Percentiles rank a stretch among this genome's conserved stretches.
phyloP scores from a whole-genome alignment of 2,797 vertebrate species.

The Bradypus variegatus region DNA sequence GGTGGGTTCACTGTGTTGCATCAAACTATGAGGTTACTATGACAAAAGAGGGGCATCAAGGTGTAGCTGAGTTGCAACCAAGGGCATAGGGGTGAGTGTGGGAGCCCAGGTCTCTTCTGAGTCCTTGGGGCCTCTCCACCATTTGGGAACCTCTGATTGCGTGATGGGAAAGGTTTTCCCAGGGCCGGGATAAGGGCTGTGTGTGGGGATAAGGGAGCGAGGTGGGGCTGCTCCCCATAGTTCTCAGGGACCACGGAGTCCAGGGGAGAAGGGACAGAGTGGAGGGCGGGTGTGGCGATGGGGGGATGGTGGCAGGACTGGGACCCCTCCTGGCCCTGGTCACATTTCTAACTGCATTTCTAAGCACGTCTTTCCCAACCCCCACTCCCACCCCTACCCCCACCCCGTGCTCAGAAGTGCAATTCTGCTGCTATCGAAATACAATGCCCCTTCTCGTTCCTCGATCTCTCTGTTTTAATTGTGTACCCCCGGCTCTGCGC shows the following conservation, averaged over 20 bases:
- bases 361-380: constrained; percentile 51
- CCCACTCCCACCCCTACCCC: neutral
- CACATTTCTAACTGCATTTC: constrained; percentile 67
- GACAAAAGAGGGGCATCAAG: neutral
- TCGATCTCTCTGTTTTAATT: constrained; percentile 71
- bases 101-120: neutral
- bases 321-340: constrained; percentile 47
- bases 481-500: constrained; percentile 68
- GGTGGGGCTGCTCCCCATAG: neutral
- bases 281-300: neutral
- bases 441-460: constrained; percentile 68
- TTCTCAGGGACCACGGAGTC: too few species aligned
- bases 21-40: neutral
- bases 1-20: neutral
- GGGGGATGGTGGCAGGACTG: neutral
- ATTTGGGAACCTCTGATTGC: neutral
- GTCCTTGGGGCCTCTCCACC: neutral
- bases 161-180: neutral
- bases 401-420: constrained; percentile 59
- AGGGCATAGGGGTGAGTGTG: neutral
- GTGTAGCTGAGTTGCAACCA: neutral
- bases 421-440: constrained; percentile 70
- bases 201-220: neutral
- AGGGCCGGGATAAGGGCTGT: neutral
- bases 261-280: neutral